Conservation (phyloP, 2,797 vertebrate genomes). For the Rhinogobio ventralis region DNA sequence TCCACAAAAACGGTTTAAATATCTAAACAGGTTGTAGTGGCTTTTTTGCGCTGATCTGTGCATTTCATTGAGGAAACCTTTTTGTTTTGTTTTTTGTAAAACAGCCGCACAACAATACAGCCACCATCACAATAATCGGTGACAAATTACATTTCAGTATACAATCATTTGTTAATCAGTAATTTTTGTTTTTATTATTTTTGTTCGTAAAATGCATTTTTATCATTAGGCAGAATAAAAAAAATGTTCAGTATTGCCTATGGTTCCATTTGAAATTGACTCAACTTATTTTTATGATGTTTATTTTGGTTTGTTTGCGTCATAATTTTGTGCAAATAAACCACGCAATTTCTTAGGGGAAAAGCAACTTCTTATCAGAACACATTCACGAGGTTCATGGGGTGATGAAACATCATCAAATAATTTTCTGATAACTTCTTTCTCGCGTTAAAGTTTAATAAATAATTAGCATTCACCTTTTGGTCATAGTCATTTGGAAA, state of each 20-base stretch:
- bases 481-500: slow-evolving; percentile 39
- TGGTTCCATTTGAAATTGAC: not conserved
- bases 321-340: slow-evolving; percentile 28
- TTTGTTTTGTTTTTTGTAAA: not conserved
- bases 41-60: not conserved
- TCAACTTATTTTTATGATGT: not conserved
- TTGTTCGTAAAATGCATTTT: slow-evolving; percentile 3
- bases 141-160: slow-evolving; percentile 4
- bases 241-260: slow-evolving; percentile 6
- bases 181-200: not conserved
- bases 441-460: slow-evolving; percentile 38
- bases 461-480: slow-evolving; percentile 42
- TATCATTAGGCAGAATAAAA: not conserved
- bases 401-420: slow-evolving; percentile 26
- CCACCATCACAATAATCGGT: not conserved
- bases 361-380: slow-evolving; percentile 17
- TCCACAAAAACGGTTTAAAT: slow-evolving; percentile 35
- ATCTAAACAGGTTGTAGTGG: slow-evolving; percentile 8
- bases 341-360: slow-evolving; percentile 21
- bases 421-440: slow-evolving; percentile 18
- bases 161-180: not conserved
- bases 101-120: not conserved
- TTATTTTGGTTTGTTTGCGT: slow-evolving; percentile 49
- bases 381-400: slow-evolving; percentile 3
- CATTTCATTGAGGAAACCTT: not conserved